Conservation (phyloP, 2,797 vertebrate genomes). For the Pangasius mekongensis region DNA sequence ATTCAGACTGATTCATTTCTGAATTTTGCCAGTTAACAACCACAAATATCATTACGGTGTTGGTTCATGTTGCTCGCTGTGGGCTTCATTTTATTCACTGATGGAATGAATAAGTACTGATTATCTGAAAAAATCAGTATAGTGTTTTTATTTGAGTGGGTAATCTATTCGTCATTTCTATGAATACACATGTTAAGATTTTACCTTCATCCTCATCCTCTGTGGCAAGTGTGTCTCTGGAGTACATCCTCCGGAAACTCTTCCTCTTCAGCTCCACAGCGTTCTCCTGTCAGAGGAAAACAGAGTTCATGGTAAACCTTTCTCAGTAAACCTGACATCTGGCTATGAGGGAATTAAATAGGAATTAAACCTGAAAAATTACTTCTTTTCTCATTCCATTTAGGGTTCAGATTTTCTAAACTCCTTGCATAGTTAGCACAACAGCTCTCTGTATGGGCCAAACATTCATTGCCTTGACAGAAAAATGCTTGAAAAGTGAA, state of each 20-base stretch:
- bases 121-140: neutral
- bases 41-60: neutral
- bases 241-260: conserved; percentile 87
- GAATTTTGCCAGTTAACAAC: neutral
- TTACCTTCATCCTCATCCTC: conserved; percentile 94
- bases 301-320: neutral
- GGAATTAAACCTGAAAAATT: neutral
- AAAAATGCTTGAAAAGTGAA: neutral
- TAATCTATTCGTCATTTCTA: no score
- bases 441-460: neutral
- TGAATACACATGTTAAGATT: conserved; percentile 14
- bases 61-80: neutral
- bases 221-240: conserved; percentile 79
- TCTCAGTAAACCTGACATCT: neutral
- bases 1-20: neutral
- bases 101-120: neutral
- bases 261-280: conserved; percentile 86
- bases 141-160: neutral
- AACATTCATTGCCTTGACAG: neutral
- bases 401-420: neutral
- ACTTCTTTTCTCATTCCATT: neutral
- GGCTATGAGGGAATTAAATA: neutral
- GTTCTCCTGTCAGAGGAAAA: conserved; percentile 66
- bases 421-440: neutral
- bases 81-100: neutral